Base-by-base conservation (phyloP, 2,888 invertebrate genomes). In the Fragum fragum region DNA sequence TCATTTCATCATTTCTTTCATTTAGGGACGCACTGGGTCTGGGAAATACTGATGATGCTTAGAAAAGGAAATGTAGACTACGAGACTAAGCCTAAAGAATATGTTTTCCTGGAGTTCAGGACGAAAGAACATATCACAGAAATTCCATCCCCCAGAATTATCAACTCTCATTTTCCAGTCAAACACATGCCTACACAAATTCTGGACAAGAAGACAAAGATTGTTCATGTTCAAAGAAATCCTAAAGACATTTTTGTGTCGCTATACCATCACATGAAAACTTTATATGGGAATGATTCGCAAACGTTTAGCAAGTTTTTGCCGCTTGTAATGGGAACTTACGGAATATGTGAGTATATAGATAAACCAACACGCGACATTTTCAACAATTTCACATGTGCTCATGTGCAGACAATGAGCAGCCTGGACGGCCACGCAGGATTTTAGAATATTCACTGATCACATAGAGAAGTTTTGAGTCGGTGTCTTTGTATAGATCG, bases 1-100 rank as follows among this genome's bases (percentile, higher is more conserved):
- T n/a, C n/a, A n/a, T n/a, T n/a, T n/a, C n/a, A n/a, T n/a, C n/a
- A n/a, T n/a, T n/a, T n/a, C n/a, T 9, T 36, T n/a, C 47, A 47
- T 47, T 21, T 55, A 84, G 84, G 84, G 21, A 84, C 84, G 7
- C 84, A 84, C 53, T 84, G 84, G 84, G 63, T 73, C 1, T 81
- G 80, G 80, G 83, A 84, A 47, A 76, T 84, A 5, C 36, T 78
- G 23, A 42, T 28, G 53, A 83, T 83, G 83, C 36, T 83, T 18
- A 29, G 28, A 55, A 77, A 75, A 39, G 83, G 80, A 0, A 69
- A 26, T n/a, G 55, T 78, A 3, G 78, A 78, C 11, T 76, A 84
- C 57, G 79, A 81, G 14, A 76, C 39, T 18, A 28, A 16, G 5
- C 29, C 63, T 1, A 84, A 84, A 28, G 84, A 84, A 42, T 23